Conservation (phyloP, 2,113 vertebrate genomes). For the Gopherus evgoodei region DNA sequence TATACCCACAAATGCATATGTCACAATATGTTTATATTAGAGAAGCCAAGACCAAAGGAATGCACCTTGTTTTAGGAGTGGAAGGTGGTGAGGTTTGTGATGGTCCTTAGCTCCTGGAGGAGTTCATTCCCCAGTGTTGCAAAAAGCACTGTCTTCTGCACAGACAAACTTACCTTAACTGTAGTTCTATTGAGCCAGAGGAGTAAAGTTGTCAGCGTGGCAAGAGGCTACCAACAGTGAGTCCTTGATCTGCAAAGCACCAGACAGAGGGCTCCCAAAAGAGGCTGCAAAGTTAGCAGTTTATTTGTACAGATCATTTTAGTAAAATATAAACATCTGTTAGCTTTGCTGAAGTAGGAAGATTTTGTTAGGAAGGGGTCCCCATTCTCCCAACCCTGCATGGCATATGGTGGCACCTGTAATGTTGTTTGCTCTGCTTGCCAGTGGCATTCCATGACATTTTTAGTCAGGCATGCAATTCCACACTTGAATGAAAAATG, state of each 20-base stretch:
- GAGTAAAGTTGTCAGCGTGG: background rate
- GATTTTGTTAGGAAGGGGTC: background rate
- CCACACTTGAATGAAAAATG: background rate
- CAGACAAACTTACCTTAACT: background rate
- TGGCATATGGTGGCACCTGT: background rate
- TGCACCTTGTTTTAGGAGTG: no score
- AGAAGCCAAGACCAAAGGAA: no score
- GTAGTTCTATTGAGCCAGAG: background rate
- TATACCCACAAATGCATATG: no score
- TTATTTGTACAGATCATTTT: background rate
- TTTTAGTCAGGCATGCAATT: background rate
- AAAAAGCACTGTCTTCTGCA: background rate
- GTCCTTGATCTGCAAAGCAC: background rate
- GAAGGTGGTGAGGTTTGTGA: no score
- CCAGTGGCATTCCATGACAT: background rate
- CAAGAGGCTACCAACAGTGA: background rate
- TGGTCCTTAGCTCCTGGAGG: background rate
- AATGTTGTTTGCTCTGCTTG: background rate
- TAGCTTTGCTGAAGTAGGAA: background rate
- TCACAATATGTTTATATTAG: no score
- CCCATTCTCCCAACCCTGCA: background rate
- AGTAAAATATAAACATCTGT: background rate
- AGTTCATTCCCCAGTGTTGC: background rate
- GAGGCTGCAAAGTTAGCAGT: background rate
- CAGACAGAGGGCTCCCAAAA: background rate